Evolutionary conservation across 1,140 invertebrate species (phyloP), one percentile per base, ranked within the genome.

Genomic region (Pseudachorutes palmiensis): DNA sequence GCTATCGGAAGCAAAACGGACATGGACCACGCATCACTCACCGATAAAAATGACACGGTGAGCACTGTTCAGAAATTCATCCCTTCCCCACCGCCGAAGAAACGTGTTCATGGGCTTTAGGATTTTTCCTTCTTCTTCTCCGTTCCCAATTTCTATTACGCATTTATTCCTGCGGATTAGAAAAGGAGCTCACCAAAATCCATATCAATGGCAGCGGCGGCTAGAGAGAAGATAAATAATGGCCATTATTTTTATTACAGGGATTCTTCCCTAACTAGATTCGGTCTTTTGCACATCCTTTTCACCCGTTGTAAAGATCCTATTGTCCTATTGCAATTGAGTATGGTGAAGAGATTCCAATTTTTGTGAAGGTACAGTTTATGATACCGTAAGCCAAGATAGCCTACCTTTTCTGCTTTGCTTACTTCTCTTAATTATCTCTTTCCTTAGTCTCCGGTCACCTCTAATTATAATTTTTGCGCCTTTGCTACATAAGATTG

Each of bases 21-120:
- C 72, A 71, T 64, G 72, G 72, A 49, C 70, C 70, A 3, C 61
- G 72, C n/a, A 71, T 74, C 41, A 74, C 72, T n/a, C 72, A 74
- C 68, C 70, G 72, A n/a, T 74, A 45, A 22, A 26, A 55, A 55
- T 41, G 19, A 41, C 9, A 22, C 3, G 24, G 14, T 19, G 51
- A 55, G 24, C n/a, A n/a, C n/a, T n/a, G n/a, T n/a, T n/a, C n/a
- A n/a, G 24, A 55, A 14, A 55, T 14, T 14, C 3, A 55, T 55
- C 24, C 24, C 24, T 55, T 14, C 24, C 3, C 3, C 22, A 14
- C 24, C 22, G 14, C 51, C 24, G 5, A 24, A 14, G 24, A 55
- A 14, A 5, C 24, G 22, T 55, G 24, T 19, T 19, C 9, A 14
- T 41, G n/a, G n/a, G n/a, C 19, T 41, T 19, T 41, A 9, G 5